Conservation (phyloP, 2,797 vertebrate species). For the Chloroceryle inda region DNA sequence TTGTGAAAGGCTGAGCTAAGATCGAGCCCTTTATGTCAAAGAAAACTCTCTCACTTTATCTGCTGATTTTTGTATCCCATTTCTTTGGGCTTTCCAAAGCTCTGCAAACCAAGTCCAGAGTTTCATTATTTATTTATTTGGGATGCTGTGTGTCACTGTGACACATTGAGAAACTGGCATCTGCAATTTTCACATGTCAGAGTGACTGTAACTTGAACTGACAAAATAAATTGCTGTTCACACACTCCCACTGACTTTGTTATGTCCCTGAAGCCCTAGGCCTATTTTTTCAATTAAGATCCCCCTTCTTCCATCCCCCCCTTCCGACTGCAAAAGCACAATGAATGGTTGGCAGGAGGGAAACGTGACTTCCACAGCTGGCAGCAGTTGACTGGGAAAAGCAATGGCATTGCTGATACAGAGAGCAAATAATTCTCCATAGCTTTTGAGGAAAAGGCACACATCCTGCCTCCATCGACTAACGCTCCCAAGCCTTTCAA, state of each 20-base stretch:
- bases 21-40: not conserved
- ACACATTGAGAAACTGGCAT: conserved; percentile 49
- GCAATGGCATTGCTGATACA: not conserved
- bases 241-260: conserved; percentile 70
- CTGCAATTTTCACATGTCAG: conserved; percentile 69
- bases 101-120: not conserved
- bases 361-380: conserved; percentile 64
- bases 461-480: not conserved
- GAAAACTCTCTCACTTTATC: not conserved
- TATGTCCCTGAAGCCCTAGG: conserved; percentile 56
- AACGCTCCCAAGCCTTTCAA: not conserved
- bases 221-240: conserved; percentile 64
- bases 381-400: conserved; percentile 28
- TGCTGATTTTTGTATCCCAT: not conserved
- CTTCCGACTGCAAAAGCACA: conserved; percentile 39
- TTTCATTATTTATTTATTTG: conserved; percentile 53
- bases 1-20: not conserved
- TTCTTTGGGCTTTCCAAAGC: not conserved
- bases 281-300: conserved; percentile 75
- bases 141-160: conserved; percentile 43
- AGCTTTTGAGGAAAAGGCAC: conserved; percentile 4
- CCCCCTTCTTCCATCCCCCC: conserved; percentile 33
- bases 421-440: not conserved
- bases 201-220: conserved; percentile 65
- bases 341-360: conserved; percentile 38